Conservation (phyloP, 2,797 vertebrate genomes). For the Ispidina lecontei region DNA sequence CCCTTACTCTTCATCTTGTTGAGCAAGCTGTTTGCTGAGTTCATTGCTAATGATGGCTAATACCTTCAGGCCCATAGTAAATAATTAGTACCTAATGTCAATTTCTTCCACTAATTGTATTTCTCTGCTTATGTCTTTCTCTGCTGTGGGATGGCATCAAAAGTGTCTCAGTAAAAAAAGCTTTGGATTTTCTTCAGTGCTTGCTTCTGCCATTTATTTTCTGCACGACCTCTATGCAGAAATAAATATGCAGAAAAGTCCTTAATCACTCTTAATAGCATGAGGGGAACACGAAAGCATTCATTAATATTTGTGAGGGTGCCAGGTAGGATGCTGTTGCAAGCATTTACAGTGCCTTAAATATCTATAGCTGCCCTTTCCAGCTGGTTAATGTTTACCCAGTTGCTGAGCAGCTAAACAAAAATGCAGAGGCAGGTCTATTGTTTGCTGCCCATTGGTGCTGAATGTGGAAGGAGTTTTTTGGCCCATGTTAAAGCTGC, state of each 20-base stretch:
- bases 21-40: constrained; percentile 32
- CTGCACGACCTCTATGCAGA: constrained; percentile 43
- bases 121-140: background rate
- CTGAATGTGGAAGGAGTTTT: constrained; percentile 49
- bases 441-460: background rate
- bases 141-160: constrained; percentile 10
- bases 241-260: background rate
- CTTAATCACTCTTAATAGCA: constrained; percentile 57
- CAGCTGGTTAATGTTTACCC: constrained; percentile 68
- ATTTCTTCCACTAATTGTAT: constrained; percentile 16
- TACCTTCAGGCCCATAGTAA: background rate
- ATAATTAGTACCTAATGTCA: constrained; percentile 27
- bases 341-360: constrained; percentile 56
- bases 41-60: background rate
- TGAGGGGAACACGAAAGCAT: constrained; percentile 61
- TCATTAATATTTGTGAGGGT: constrained; percentile 63
- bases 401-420: constrained; percentile 55
- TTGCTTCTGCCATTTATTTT: constrained; percentile 46
- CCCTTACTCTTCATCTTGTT: constrained; percentile 31
- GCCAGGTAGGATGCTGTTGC: constrained; percentile 40
- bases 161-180: constrained; percentile 21
- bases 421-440: constrained; percentile 34
- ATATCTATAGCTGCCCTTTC: constrained; percentile 51
- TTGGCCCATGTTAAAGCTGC: constrained; percentile 14
- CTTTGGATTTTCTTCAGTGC: constrained; percentile 22